These are phyloP conservation scores for Tychaedon coryphoeus DNA, from an alignment of 2,113 vertebrate species.

Conservation along the genomic window DNA sequence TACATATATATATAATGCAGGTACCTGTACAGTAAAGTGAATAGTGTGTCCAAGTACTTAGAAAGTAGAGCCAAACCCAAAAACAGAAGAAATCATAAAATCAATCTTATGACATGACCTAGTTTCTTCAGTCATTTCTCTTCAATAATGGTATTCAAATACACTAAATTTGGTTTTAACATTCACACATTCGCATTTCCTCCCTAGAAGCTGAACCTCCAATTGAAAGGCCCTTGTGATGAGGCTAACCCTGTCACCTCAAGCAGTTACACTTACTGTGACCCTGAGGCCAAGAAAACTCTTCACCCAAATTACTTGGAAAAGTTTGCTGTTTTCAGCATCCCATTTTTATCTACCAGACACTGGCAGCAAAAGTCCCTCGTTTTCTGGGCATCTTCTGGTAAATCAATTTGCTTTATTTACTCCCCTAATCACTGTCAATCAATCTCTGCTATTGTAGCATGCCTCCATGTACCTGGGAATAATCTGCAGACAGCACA, in stretches of 20 bases:
- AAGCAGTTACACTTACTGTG: not conserved
- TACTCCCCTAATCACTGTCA: not conserved
- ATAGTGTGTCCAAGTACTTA: not conserved
- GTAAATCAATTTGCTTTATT: not conserved
- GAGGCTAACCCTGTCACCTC: not conserved
- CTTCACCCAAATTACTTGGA: not conserved
- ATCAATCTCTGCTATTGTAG: not conserved
- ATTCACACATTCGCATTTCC: not conserved
- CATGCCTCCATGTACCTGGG: not conserved
- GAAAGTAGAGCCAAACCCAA: not conserved
- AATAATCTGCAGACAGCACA: not conserved
- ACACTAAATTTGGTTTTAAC: not conserved
- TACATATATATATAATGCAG: not conserved
- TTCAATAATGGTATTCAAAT: not conserved
- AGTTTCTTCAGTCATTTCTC: not conserved
- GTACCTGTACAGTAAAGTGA: not conserved
- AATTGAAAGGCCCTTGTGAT: not conserved
- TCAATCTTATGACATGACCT: not conserved
- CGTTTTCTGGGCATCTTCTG: not conserved
- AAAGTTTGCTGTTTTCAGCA: not conserved
- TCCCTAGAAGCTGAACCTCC: not conserved
- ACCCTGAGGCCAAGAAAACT: not conserved
- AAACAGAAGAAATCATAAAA: not conserved
- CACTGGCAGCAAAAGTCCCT: not conserved
- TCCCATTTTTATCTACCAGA: not conserved